Evolutionary conservation across 1,140 invertebrate genomes (phyloP).

Genomic region (Rhopalosiphum maidis): DNA sequence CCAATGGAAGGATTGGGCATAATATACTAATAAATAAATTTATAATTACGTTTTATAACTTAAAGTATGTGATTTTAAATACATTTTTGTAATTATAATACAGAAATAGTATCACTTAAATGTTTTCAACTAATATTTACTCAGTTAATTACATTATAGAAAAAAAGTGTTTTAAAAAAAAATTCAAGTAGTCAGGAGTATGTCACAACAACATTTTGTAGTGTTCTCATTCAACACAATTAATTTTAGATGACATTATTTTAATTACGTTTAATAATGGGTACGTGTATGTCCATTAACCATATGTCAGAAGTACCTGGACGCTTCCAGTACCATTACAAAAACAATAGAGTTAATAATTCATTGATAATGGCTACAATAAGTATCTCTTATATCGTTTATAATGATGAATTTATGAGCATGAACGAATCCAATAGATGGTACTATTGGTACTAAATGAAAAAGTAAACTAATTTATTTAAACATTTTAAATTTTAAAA

Average conservation of each 20-base stretch:
- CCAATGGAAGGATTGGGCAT: neutral
- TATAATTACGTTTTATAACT: neutral
- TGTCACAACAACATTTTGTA: neutral
- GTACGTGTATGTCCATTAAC: neutral
- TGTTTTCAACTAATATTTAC: neutral
- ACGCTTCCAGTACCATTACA: neutral
- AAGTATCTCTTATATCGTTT: neutral
- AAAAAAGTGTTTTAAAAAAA: neutral
- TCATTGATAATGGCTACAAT: neutral
- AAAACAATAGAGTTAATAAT: neutral
- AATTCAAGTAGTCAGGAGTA: neutral
- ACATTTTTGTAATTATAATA: neutral
- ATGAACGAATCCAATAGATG: neutral
- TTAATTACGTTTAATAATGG: conserved; percentile 16
- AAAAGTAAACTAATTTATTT: neutral
- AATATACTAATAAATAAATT: neutral
- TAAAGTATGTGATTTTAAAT: neutral
- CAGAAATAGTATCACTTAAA: neutral
- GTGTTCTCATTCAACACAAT: neutral
- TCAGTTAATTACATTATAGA: neutral
- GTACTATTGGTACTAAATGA: neutral
- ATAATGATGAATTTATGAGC: neutral
- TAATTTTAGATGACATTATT: neutral
- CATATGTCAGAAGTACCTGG: neutral
- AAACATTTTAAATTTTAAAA: neutral